Evolutionary conservation across 2,113 vertebrate species (phyloP).

Genomic region (Bombycilla garrulus): DNA sequence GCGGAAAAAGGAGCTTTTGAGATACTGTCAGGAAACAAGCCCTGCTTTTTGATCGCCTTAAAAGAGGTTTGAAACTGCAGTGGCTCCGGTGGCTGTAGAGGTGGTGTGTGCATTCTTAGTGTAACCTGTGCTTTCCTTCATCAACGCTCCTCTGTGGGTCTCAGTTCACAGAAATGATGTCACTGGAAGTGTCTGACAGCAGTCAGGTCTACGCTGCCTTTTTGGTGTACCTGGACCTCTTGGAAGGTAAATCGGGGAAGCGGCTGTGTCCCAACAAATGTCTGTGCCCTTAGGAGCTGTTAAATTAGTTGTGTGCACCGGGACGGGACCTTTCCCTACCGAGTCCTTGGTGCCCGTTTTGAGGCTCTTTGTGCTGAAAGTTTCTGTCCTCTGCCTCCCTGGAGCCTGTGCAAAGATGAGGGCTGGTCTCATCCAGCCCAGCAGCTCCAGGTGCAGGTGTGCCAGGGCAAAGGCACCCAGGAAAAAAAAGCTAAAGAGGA

Average conservation of each 20-base stretch:
- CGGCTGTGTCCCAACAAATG: neutral
- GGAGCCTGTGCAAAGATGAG: neutral
- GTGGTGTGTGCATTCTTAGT: neutral
- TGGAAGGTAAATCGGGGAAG: conserved; percentile 80
- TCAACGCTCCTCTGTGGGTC: conserved; percentile 22
- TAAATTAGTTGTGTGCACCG: neutral
- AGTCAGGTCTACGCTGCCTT: conserved; percentile 87
- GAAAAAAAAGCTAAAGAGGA: neutral
- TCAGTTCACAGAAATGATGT: conserved; percentile 88
- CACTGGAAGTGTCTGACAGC: conserved; percentile 80
- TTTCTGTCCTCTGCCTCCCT: neutral
- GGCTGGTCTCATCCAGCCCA: neutral
- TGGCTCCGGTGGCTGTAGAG: neutral
- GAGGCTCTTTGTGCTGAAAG: neutral
- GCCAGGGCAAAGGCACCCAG: neutral
- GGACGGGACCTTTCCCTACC: neutral
- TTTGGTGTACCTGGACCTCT: conserved; percentile 90
- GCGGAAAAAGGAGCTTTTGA: neutral
- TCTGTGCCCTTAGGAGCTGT: neutral
- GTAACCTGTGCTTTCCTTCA: neutral
- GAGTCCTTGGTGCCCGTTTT: neutral
- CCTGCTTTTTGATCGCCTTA: neutral
- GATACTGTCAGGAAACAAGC: neutral
- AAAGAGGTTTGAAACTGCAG: neutral
- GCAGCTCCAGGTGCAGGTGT: neutral